Conservation (phyloP, 2,888 invertebrate species). For the Stratiomys singularior region DNA sequence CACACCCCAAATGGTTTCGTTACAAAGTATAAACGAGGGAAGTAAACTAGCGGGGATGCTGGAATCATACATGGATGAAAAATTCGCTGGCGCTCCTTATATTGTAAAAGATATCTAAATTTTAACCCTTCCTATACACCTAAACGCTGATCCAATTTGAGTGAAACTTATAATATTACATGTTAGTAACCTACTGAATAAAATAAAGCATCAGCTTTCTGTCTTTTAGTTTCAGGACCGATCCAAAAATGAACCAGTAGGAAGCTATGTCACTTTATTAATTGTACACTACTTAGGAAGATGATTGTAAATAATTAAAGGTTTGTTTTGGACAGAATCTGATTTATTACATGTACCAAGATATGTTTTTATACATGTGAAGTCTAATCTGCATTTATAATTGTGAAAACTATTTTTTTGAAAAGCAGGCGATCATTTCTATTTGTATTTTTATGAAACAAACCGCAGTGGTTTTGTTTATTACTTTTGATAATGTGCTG, state of each 20-base stretch:
- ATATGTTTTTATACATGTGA: not conserved
- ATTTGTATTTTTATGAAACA: slow-evolving; percentile 18
- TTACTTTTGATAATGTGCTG: slow-evolving; percentile 5
- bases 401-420: not conserved
- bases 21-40: too few species aligned
- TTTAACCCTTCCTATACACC: not conserved
- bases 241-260: not conserved
- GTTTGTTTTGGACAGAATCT: not conserved
- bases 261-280: not conserved
- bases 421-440: not conserved
- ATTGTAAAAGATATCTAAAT: too few species aligned
- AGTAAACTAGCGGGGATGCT: too few species aligned
- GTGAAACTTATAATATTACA: not conserved
- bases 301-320: not conserved
- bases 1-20: too few species aligned
- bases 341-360: not conserved
- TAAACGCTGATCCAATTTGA: not conserved
- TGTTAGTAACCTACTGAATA: not conserved
- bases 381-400: not conserved
- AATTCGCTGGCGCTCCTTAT: too few species aligned
- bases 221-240: not conserved
- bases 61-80: too few species aligned
- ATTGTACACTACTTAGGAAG: not conserved
- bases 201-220: not conserved
- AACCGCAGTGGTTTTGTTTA: slow-evolving; percentile 24